Conservation (phyloP, 2,113 vertebrate species). For the Oryzias curvinotus region DNA sequence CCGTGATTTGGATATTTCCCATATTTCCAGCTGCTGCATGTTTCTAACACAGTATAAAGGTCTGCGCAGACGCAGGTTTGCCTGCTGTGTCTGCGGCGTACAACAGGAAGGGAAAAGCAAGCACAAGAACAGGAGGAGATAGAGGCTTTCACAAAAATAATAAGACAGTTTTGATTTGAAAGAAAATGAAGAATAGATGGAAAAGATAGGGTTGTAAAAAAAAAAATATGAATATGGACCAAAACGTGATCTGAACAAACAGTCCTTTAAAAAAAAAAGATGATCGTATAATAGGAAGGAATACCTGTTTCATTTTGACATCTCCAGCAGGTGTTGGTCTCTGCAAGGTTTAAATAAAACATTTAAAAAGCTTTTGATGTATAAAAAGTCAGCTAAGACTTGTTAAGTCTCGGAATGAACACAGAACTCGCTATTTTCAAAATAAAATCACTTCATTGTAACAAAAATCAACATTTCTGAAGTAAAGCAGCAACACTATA, state of each 20-base stretch:
- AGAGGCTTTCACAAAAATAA: background rate
- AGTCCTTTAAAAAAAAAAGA: constrained; percentile 4
- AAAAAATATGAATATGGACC: too few relatives aligned
- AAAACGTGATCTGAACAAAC: too few relatives aligned
- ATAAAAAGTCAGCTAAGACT: constrained; percentile 24
- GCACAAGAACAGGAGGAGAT: constrained; percentile 13
- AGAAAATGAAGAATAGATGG: background rate
- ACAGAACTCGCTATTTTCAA: background rate
- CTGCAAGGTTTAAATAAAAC: constrained; percentile 75
- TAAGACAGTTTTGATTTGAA: background rate
- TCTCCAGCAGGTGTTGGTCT: constrained; percentile 83
- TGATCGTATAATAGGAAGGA: constrained; percentile 41
- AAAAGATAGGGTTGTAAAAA: background rate
- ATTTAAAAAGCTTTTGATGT: constrained; percentile 51
- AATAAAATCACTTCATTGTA: too few relatives aligned
- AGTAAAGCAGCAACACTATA: too few relatives aligned
- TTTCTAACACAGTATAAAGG: too few relatives aligned
- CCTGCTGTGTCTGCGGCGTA: constrained; percentile 21
- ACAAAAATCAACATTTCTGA: too few relatives aligned
- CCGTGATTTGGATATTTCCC: too few relatives aligned
- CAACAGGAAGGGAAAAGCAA: constrained; percentile 13
- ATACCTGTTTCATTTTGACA: constrained; percentile 85
- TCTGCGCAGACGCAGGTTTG: constrained; percentile 33
- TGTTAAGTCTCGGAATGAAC: constrained; percentile 5
- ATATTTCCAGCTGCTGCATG: too few relatives aligned